Conservation (phyloP, 2,113 vertebrate species). For the Chroicocephalus ridibundus region DNA sequence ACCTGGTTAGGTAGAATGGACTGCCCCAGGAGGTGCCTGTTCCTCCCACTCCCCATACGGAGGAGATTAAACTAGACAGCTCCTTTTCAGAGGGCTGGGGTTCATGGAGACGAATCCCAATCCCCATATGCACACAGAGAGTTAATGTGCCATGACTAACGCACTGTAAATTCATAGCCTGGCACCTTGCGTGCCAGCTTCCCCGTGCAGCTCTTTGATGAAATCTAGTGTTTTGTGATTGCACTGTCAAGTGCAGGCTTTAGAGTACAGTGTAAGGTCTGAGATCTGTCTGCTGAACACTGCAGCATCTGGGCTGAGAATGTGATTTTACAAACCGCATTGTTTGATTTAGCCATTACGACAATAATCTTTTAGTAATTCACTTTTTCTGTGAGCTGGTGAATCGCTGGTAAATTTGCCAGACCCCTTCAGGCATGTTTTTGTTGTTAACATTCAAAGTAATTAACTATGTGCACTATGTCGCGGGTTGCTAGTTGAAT, state of each 20-base stretch:
- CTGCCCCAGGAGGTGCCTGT: not conserved
- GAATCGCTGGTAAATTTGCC: constrained; percentile 1
- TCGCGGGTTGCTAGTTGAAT: not conserved
- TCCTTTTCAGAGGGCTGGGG: not conserved
- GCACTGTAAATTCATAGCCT: not conserved
- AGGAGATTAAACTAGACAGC: not conserved
- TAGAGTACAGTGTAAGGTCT: not conserved
- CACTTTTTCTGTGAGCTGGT: not conserved
- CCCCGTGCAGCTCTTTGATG: not conserved
- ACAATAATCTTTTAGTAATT: not conserved
- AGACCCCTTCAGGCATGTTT: not conserved
- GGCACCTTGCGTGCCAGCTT: not conserved
- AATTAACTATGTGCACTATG: not conserved
- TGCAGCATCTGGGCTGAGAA: not conserved
- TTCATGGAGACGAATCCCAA: not conserved
- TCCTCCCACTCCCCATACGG: fast-evolving
- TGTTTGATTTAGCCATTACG: not conserved
- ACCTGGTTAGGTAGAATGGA: not conserved
- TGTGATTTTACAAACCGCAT: not conserved
- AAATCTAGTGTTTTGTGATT: not conserved
- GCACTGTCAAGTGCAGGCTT: not conserved
- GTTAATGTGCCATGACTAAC: not conserved
- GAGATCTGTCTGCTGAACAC: not conserved
- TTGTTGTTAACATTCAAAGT: not conserved
- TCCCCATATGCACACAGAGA: not conserved